phyloP scores from a whole-genome alignment of 2,888 invertebrate genomes.

The Andrena haemorrhoa region DNA sequence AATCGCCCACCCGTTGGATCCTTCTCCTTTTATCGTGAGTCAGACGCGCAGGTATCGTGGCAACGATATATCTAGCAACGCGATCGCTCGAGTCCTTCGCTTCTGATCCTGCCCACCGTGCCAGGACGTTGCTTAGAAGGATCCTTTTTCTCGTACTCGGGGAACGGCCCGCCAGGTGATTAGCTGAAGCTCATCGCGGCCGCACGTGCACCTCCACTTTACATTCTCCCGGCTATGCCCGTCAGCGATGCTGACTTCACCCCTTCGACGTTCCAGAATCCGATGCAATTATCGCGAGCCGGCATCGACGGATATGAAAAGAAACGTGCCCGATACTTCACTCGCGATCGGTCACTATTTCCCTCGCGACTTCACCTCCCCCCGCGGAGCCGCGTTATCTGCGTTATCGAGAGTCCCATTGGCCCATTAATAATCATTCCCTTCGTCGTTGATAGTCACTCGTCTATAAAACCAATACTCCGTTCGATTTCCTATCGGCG shows the following conservation, averaged over 20 bases:
- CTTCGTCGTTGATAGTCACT: conserved; percentile 27
- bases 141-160: conserved; percentile 40
- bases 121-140: conserved; percentile 28
- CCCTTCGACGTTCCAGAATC: conserved; percentile 36
- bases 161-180: conserved; percentile 38
- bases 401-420: conserved; percentile 4
- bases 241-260: conserved; percentile 26
- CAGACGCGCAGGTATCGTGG: conserved; percentile 26
- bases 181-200: conserved; percentile 49
- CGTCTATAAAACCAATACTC: conserved; percentile 9
- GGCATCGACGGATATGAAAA: background rate
- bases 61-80: conserved; percentile 23
- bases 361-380: background rate
- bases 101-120: conserved; percentile 6
- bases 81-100: conserved; percentile 44
- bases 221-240: conserved; percentile 37
- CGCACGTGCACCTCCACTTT: conserved; percentile 46
- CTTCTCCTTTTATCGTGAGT: conserved; percentile 28
- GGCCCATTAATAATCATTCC: conserved; percentile 23
- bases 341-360: conserved; percentile 18
- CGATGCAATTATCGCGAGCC: conserved; percentile 52
- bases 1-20: conserved; percentile 31
- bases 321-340: conserved; percentile 45
- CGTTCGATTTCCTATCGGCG: background rate
- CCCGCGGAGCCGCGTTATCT: conserved; percentile 44